Conservation (phyloP, 2,113 vertebrate species). For the Plecotus auritus region DNA sequence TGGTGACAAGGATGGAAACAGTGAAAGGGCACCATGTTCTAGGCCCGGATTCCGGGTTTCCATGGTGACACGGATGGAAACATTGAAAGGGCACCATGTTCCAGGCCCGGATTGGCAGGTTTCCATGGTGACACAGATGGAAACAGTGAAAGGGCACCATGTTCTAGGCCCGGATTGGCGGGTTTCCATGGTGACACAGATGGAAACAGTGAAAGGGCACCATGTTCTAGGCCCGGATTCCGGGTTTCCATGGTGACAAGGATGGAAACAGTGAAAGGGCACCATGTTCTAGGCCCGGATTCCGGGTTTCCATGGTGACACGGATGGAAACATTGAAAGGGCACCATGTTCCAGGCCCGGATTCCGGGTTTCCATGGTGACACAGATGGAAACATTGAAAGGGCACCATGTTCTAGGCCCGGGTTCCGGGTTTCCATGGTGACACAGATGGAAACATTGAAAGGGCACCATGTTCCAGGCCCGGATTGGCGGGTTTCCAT, state of each 20-base stretch:
- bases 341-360: not conserved
- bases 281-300: not conserved
- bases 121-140: constrained; percentile 57
- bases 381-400: not conserved
- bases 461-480: not conserved
- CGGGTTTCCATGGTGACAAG: constrained; percentile 60
- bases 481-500: constrained; percentile 40
- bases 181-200: constrained; percentile 63
- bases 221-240: too few relatives aligned
- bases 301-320: constrained; percentile 59
- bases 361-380: constrained; percentile 53
- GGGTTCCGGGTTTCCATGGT: constrained; percentile 43
- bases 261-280: not conserved
- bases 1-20: constrained; percentile 34
- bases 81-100: not conserved
- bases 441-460: constrained; percentile 25
- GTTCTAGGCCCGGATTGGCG: too few relatives aligned
- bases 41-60: constrained; percentile 6
- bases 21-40: not conserved
- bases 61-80: constrained; percentile 44
- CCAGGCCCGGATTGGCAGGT: not conserved
- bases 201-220: not conserved
- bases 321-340: constrained; percentile 2
- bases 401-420: not conserved
- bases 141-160: not conserved